Base-by-base conservation (phyloP, 2,888 invertebrate species). In the Noctuana brunneofusca region DNA sequence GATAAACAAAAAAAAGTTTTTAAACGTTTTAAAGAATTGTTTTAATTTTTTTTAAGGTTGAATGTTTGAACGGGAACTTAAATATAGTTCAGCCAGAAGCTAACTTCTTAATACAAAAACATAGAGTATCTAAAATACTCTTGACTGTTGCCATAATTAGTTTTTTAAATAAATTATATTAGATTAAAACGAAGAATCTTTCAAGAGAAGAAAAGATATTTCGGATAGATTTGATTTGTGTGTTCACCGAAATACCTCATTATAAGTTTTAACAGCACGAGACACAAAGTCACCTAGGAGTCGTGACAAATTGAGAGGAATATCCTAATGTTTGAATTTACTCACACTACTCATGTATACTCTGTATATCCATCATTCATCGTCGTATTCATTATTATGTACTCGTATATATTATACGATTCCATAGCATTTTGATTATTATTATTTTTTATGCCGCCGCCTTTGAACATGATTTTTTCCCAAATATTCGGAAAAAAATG, bases 181-280 rank as follows among this genome's bases (percentile, higher is more conserved):
- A 9, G 30, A 32, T 11, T 8, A 32, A 32, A 32, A 0, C 11
- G 9, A 8, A 11, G 9, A 32, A 32, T 32, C 3, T n/a, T n/a
- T n/a, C n/a, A n/a, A n/a, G 32, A 3, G 9, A 12, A 32, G 32
- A 32, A 12, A 32, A 32, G 3, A 9, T 3, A 32, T 32, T 32
- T 2, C 0, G 11, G 30, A 30, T 30, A 30, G 8, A 3, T 3
- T 4, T 30, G 6, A 30, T 30, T 8, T 30, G 30, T 3, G 8
- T 30, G 38, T 41, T 58, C 58, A 66, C 62, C 60, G 73, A 75
- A 80, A 80, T 77, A 76, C 72, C 83, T 87, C 81, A 85, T 87
- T 88, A 88, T 85, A 87, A 88, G 84, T 87, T 88, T 87, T 86
- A 87, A 87, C 83, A 85, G 85, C 81, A 79, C 66, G 69, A 75